phyloP scores from a whole-genome alignment of 2,888 invertebrate species.

The Julus scanicus region DNA sequence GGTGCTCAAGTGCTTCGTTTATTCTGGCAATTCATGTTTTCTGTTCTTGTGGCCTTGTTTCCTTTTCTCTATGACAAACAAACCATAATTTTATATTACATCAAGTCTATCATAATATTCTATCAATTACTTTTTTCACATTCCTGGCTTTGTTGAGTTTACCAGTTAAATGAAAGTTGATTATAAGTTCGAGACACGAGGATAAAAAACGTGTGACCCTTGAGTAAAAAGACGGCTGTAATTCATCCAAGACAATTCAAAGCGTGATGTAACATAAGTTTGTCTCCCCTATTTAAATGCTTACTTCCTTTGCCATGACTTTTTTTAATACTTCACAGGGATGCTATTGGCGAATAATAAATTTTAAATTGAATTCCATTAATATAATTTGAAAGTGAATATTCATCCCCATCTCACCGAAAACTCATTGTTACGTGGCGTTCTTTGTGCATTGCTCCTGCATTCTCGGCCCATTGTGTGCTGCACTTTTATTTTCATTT shows the following conservation, averaged over 20 bases:
- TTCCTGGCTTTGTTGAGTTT: background rate
- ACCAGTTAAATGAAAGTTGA: background rate
- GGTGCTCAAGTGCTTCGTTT: no score
- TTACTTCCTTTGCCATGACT: background rate
- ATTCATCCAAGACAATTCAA: background rate
- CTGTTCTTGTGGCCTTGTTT: no score
- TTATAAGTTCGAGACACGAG: background rate
- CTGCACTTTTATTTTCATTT: constrained; percentile 31
- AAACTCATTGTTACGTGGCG: background rate
- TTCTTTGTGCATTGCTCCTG: background rate
- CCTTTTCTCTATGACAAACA: no score
- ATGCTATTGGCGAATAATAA: constrained; percentile 23
- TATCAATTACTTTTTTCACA: background rate
- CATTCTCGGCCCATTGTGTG: background rate
- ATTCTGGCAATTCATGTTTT: no score
- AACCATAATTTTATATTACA: no score
- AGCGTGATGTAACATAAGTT: background rate
- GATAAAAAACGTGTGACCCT: background rate
- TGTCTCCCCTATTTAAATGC: background rate
- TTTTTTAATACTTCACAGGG: constrained; percentile 16
- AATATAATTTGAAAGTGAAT: constrained; percentile 36
- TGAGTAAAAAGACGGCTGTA: background rate
- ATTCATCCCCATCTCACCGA: constrained; percentile 39
- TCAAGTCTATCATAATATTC: no score
- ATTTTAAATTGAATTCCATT: constrained; percentile 39